These are phyloP conservation scores for Microplitis demolitor DNA, from an alignment of 1,140 invertebrate genomes.

Conservation along the genomic window DNA sequence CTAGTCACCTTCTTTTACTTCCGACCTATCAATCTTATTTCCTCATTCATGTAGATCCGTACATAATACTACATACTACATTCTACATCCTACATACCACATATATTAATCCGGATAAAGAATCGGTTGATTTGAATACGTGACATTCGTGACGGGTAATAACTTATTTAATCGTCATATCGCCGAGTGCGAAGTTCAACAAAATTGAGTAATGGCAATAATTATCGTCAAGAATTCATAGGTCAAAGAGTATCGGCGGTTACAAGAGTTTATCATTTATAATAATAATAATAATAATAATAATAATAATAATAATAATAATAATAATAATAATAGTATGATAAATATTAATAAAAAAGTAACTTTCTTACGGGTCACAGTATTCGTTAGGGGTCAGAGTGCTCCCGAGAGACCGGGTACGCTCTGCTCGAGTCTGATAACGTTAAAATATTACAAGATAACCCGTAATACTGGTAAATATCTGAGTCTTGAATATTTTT, in stretches of 20 bases:
- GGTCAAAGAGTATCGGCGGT: background rate
- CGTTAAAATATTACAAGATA: constrained; percentile 37
- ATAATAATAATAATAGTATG: background rate
- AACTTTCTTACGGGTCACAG: constrained; percentile 2
- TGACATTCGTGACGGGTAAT: too few relatives aligned
- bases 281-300: constrained; percentile 2
- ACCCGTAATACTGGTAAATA: constrained; percentile 33
- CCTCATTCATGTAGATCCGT: background rate
- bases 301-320: background rate
- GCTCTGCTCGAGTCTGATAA: constrained; percentile 30
- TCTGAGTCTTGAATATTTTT: constrained; percentile 27
- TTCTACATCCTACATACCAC: background rate
- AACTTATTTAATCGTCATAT: background rate
- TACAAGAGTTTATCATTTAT: constrained; percentile 19
- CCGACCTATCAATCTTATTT: constrained; percentile 1
- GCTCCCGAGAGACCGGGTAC: constrained; percentile 1
- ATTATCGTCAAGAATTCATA: background rate
- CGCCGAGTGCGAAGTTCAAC: background rate
- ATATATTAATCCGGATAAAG: background rate
- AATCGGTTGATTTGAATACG: background rate
- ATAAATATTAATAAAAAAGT: background rate
- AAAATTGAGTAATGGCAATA: constrained; percentile 1
- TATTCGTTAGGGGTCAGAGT: constrained; percentile 15
- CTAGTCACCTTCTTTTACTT: background rate
- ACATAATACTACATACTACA: too few relatives aligned